Percentiles rank a stretch among this genome's conserved stretches.
phyloP scores from a whole-genome alignment of 1,140 invertebrate genomes.

The Periplaneta americana region DNA sequence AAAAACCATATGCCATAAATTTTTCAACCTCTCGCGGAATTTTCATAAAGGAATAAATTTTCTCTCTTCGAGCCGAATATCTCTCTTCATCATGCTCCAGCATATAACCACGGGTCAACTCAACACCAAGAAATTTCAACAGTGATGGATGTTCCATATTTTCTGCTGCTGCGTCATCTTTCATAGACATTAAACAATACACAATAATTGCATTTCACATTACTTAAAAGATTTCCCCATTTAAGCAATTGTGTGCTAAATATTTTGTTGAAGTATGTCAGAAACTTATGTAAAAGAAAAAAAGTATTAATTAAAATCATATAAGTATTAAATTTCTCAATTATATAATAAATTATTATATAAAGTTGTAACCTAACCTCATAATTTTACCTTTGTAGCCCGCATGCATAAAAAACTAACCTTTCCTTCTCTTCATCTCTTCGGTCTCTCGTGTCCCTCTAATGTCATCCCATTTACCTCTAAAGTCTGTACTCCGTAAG shows the following conservation, averaged over 20 bases:
- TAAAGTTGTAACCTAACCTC: not conserved
- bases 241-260: too few relatives aligned
- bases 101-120: conserved; percentile 86
- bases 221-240: too few relatives aligned
- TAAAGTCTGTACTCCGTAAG: conserved; percentile 25
- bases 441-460: not conserved
- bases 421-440: conserved; percentile 6
- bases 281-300: too few relatives aligned
- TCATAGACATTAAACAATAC: conserved; percentile 9
- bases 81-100: conserved; percentile 91
- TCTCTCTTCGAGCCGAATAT: conserved; percentile 87
- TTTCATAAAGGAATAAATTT: conserved; percentile 96
- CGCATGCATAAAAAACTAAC: not conserved
- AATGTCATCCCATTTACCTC: not conserved
- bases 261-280: too few relatives aligned
- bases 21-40: conserved; percentile 90
- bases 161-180: not conserved
- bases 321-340: too few relatives aligned
- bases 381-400: not conserved
- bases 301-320: too few relatives aligned
- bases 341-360: too few relatives aligned
- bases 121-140: conserved; percentile 72
- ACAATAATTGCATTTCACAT: too few relatives aligned
- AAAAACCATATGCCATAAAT: conserved; percentile 95
- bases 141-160: conserved; percentile 42